phyloP scores from a whole-genome alignment of 2,888 invertebrate species.

The Caenorhabditis sp. region DNA sequence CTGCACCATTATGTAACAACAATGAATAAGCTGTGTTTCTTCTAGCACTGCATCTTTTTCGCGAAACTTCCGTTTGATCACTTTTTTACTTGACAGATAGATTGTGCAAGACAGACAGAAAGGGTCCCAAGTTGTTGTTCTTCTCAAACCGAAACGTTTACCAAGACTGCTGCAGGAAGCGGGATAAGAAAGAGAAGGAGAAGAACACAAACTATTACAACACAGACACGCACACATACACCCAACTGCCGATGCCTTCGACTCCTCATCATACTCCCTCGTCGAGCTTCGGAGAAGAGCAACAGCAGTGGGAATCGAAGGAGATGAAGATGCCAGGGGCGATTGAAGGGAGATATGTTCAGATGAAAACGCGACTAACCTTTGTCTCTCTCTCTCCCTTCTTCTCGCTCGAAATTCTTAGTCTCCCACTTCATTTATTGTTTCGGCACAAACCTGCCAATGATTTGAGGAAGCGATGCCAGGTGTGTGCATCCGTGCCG shows the following conservation, averaged over 20 bases:
- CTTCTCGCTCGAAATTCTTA: constrained; percentile 33
- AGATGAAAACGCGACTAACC: constrained; percentile 64
- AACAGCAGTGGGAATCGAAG: constrained; percentile 9
- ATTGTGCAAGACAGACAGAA: constrained; percentile 31
- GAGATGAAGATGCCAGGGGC: neutral
- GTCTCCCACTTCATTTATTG: constrained; percentile 57
- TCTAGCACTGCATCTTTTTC: constrained; percentile 3
- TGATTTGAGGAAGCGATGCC: constrained; percentile 57
- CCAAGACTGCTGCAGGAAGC: constrained; percentile 36
- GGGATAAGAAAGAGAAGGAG: constrained; percentile 12
- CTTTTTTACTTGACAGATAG: constrained; percentile 59
- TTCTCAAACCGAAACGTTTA: constrained; percentile 49
- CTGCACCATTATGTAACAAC: constrained; percentile 23
- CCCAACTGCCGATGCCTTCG: constrained; percentile 27
- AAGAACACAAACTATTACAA: constrained; percentile 64
- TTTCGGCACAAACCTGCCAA: constrained; percentile 65
- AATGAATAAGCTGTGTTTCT: constrained; percentile 48
- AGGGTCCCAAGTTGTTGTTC: constrained; percentile 60
- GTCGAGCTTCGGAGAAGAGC: constrained; percentile 27
- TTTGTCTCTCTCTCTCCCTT: constrained; percentile 48
- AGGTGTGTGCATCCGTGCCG: constrained; percentile 58
- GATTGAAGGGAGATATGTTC: constrained; percentile 35
- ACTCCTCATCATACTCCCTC: constrained; percentile 38
- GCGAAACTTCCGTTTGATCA: constrained; percentile 31
- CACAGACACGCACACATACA: constrained; percentile 15